Evolutionary conservation across 2,797 vertebrate genomes (phyloP).

Genomic region (Eulemur rubriventer): DNA sequence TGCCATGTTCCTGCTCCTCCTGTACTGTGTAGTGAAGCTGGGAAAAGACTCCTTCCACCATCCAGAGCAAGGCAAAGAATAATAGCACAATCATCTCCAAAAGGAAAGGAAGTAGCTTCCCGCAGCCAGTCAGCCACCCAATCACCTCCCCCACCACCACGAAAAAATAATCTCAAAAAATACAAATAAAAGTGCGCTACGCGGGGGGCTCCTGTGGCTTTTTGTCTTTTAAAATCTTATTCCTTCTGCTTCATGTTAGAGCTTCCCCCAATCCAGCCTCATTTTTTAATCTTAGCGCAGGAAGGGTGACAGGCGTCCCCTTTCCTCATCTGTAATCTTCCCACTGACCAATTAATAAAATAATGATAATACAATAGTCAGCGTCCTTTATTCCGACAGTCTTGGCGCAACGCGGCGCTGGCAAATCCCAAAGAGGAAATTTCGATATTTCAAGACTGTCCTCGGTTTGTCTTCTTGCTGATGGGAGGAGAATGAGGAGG

Average conservation of each 20-base stretch:
- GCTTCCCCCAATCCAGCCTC: conserved; percentile 68
- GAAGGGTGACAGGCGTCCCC: conserved; percentile 80
- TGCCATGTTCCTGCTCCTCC: conserved; percentile 97
- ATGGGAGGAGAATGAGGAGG: conserved; percentile 75
- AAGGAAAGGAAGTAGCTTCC: conserved; percentile 70
- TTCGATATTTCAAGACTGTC: conserved; percentile 85
- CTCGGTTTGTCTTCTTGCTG: conserved; percentile 85
- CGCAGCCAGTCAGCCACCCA: conserved; percentile 76
- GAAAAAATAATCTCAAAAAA: neutral
- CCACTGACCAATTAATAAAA: conserved; percentile 81
- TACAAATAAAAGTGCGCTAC: conserved; percentile 66
- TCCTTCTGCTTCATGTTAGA: conserved; percentile 82
- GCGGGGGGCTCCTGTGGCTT: conserved; percentile 21
- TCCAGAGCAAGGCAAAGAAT: conserved; percentile 90
- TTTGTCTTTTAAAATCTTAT: conserved; percentile 68
- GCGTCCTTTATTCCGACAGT: conserved; percentile 87
- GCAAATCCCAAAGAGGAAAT: conserved; percentile 85
- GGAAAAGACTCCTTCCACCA: conserved; percentile 90
- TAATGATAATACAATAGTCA: conserved; percentile 80
- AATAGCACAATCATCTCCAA: conserved; percentile 95
- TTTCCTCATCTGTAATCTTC: conserved; percentile 85
- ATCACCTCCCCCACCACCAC: conserved; percentile 78
- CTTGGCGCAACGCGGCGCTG: conserved; percentile 86
- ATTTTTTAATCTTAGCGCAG: conserved; percentile 81
- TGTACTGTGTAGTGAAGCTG: conserved; percentile 98